Conservation (phyloP, 2,113 vertebrate species). For the Tachycineta bicolor region DNA sequence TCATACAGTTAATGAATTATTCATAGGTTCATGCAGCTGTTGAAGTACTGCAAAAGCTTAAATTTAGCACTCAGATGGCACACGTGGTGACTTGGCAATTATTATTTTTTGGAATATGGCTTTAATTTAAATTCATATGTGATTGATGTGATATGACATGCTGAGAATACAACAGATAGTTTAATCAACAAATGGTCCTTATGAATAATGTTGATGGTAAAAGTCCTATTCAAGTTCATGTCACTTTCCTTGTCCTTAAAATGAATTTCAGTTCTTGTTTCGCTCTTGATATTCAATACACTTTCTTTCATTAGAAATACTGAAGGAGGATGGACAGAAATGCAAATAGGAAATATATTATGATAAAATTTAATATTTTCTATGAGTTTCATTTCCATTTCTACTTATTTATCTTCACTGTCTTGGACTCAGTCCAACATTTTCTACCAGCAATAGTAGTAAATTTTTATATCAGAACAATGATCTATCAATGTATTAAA, state of each 20-base stretch:
- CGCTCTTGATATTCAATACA: neutral
- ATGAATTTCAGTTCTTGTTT: conserved; percentile 34
- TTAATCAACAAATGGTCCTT: conserved; percentile 70
- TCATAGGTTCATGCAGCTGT: conserved; percentile 50
- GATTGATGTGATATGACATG: conserved; percentile 62
- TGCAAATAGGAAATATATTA: neutral
- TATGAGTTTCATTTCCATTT: conserved; percentile 16
- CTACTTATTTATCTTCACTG: neutral
- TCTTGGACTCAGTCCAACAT: neutral
- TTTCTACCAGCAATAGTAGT: neutral
- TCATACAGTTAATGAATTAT: conserved; percentile 61
- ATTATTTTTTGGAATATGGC: conserved; percentile 58
- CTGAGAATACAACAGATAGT: conserved; percentile 54
- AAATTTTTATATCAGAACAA: neutral
- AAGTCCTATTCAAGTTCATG: conserved; percentile 61
- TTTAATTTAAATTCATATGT: conserved; percentile 64
- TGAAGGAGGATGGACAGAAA: neutral
- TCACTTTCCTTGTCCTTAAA: conserved; percentile 52
- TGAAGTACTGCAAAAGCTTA: conserved; percentile 59
- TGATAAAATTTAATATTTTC: neutral
- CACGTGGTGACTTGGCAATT: conserved; percentile 36
- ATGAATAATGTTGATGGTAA: conserved; percentile 42
- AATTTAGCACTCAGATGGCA: conserved; percentile 59
- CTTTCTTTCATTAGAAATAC: conserved; percentile 35
- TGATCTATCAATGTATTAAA: neutral